phyloP scores from a whole-genome alignment of 2,888 invertebrate genomes.

The Caenorhabditis afra region DNA sequence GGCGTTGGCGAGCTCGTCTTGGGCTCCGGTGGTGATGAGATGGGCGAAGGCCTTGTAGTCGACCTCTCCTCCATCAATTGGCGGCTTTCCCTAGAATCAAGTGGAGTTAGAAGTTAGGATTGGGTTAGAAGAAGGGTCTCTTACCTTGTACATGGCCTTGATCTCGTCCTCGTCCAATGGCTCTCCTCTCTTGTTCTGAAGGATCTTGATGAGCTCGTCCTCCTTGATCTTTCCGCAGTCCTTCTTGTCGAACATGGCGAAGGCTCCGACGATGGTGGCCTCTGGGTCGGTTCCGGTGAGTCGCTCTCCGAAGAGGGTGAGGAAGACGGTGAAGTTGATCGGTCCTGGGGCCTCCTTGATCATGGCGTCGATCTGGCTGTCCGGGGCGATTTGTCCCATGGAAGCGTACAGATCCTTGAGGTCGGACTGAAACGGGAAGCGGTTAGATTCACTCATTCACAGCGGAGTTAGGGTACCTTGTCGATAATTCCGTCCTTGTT shows the following conservation, averaged over 20 bases:
- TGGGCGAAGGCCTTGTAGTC: conserved; percentile 83
- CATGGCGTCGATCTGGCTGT: conserved; percentile 80
- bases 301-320: conserved; percentile 80
- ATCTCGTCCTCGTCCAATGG: conserved; percentile 79
- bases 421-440: conserved; percentile 80
- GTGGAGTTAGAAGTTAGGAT: not conserved
- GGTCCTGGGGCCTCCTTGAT: conserved; percentile 80
- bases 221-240: conserved; percentile 82
- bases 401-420: conserved; percentile 83
- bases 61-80: conserved; percentile 82
- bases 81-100: conserved; percentile 80
- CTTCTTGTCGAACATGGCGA: conserved; percentile 83
- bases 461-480: conserved; percentile 47
- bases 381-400: conserved; percentile 81
- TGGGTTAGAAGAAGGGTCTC: not conserved
- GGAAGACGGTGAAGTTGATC: conserved; percentile 81
- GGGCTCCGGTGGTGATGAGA: conserved; percentile 83
- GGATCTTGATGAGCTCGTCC: conserved; percentile 81
- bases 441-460: not conserved
- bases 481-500: conserved; percentile 81
- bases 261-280: conserved; percentile 82
- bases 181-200: conserved; percentile 80
- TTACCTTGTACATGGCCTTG: conserved; percentile 79
- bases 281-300: conserved; percentile 83
- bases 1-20: conserved; percentile 78